Evolutionary conservation across 2,888 invertebrate genomes (phyloP).

Genomic region (Nephrotoma guestfalica): DNA sequence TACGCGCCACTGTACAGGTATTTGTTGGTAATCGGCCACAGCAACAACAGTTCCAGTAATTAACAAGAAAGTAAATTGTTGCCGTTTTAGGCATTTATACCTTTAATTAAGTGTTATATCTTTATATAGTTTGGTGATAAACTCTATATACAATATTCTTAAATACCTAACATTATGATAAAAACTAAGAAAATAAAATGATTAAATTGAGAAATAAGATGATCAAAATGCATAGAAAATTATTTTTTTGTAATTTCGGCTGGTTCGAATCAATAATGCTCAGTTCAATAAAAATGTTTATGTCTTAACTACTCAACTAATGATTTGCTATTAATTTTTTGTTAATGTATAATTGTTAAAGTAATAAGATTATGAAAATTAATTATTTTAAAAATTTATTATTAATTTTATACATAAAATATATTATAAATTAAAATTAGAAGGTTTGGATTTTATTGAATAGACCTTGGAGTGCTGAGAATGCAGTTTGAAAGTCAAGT

Average conservation of each 20-base stretch:
- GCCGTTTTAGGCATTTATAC: slow-evolving; percentile 1
- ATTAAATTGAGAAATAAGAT: neutral
- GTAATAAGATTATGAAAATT: neutral
- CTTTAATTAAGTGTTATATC: neutral
- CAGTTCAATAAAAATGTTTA: neutral
- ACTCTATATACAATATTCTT: too few species aligned
- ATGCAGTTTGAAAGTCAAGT: too few species aligned
- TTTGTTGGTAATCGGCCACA: neutral
- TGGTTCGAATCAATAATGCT: neutral
- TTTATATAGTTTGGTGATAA: too few species aligned
- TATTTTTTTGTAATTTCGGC: neutral
- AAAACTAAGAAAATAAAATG: neutral
- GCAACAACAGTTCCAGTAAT: neutral
- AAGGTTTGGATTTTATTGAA: neutral
- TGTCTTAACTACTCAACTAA: neutral
- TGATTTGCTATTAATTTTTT: neutral
- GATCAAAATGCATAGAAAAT: neutral
- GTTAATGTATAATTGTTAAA: neutral
- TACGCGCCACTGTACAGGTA: neutral
- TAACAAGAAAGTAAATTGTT: neutral
- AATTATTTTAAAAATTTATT: neutral
- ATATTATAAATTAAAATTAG: neutral
- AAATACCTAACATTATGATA: neutral
- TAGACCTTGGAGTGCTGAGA: too few species aligned
- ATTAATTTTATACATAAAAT: neutral